These are phyloP conservation scores for Pitangus sulphuratus DNA, from an alignment of 2,797 vertebrate species.

Conservation along the genomic window DNA sequence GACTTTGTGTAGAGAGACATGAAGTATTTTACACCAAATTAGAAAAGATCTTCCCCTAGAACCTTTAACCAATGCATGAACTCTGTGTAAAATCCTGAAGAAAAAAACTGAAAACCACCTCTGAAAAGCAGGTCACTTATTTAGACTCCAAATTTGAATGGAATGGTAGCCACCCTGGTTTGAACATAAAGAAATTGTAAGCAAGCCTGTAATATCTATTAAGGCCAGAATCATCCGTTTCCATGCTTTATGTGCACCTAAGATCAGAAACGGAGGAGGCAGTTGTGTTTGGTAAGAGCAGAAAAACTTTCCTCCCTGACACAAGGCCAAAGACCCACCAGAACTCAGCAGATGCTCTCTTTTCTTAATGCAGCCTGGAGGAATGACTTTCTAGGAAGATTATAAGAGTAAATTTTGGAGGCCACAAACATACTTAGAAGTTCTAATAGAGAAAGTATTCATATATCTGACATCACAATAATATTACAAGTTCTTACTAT, in stretches of 20 bases:
- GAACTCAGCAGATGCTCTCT: background rate
- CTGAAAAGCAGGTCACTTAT: background rate
- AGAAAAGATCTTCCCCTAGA: background rate
- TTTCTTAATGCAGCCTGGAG: background rate
- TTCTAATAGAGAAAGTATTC: background rate
- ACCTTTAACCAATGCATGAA: background rate
- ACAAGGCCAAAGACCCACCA: background rate
- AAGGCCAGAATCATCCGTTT: background rate
- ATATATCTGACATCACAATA: background rate
- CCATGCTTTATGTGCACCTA: background rate
- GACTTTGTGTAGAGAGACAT: background rate
- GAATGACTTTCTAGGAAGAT: background rate
- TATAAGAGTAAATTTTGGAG: background rate
- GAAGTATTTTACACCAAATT: background rate
- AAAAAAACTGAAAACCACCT: background rate
- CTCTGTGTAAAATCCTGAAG: background rate
- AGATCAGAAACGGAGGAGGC: background rate
- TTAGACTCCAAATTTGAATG: background rate
- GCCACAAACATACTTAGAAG: background rate
- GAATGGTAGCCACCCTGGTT: background rate
- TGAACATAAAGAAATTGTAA: background rate
- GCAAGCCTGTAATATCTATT: background rate
- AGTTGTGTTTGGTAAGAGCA: background rate
- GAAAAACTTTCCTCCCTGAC: background rate
- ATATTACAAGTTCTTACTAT: background rate